A percentile compares a stretch with the other conserved stretches of the same genome.
Evolutionary conservation across 1,140 invertebrate species (phyloP).

Genomic region (Leptonema lineaticorne): DNA sequence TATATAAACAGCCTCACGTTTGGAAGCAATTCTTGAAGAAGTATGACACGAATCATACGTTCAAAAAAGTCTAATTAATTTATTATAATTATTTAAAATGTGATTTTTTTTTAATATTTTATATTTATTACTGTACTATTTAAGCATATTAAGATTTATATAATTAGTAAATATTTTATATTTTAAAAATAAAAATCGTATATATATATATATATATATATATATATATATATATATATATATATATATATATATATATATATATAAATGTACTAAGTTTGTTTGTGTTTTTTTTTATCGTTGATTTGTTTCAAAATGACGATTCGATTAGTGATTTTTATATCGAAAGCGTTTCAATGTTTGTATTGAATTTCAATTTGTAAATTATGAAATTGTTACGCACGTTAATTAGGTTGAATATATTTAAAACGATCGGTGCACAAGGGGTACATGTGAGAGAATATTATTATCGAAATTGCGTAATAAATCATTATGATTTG

Average conservation of each 20-base stretch:
- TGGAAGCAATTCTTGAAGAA: conserved; percentile 29
- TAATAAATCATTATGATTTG: too few species aligned
- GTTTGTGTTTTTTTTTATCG: too few species aligned
- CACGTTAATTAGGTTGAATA: too few species aligned
- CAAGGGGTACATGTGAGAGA: too few species aligned
- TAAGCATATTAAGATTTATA: neutral
- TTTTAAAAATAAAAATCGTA: neutral
- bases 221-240: conserved; percentile 5
- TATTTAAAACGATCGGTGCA: too few species aligned
- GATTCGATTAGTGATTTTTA: too few species aligned
- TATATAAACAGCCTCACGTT: conserved; percentile 26
- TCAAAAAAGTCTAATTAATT: neutral
- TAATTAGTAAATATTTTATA: too few species aligned
- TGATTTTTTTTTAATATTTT: neutral
- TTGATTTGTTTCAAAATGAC: too few species aligned
- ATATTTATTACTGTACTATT: neutral
- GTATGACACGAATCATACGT: conserved; percentile 9
- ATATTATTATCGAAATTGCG: too few species aligned
- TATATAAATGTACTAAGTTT: neutral
- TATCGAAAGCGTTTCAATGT: too few species aligned
- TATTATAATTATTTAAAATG: neutral
- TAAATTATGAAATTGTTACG: too few species aligned
- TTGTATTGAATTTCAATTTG: too few species aligned
- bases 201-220: neutral
- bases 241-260: neutral